These are phyloP conservation scores for Zaprionus bogoriensis DNA, from an alignment of 2,888 invertebrate species.

Conservation along the genomic window DNA sequence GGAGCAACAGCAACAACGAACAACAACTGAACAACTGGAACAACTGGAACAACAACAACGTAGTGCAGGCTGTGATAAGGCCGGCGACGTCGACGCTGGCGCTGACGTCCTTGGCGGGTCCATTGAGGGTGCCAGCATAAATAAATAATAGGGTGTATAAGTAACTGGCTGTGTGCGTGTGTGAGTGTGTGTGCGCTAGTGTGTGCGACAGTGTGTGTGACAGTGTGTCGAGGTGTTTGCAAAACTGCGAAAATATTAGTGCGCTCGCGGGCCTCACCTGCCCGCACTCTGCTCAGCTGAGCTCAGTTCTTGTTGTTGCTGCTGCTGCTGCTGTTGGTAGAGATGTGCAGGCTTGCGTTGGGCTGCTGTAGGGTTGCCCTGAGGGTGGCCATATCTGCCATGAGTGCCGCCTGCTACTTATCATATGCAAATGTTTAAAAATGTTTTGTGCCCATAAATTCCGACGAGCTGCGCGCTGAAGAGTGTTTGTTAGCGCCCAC, in stretches of 20 bases:
- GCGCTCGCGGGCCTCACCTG: slow-evolving; percentile 35
- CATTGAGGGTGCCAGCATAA: slow-evolving; percentile 60
- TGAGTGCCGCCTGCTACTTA: slow-evolving; percentile 46
- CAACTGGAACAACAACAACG: slow-evolving; percentile 27
- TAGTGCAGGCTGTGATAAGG: slow-evolving; percentile 66
- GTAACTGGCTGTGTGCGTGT: slow-evolving; percentile 19
- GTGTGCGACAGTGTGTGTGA: slow-evolving; percentile 2
- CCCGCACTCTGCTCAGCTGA: slow-evolving; percentile 1
- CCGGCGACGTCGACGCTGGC: not conserved
- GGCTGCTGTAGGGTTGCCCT: slow-evolving; percentile 11
- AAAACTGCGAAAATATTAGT: slow-evolving; percentile 56
- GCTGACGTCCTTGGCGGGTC: slow-evolving; percentile 47
- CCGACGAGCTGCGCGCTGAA: slow-evolving; percentile 33
- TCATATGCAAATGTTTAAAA: slow-evolving; percentile 64
- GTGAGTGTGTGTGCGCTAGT: not conserved
- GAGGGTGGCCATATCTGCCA: slow-evolving; percentile 8
- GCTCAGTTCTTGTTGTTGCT: slow-evolving; percentile 13
- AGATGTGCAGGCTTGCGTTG: no score
- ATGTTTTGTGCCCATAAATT: slow-evolving; percentile 57
- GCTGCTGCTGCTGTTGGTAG: not conserved
- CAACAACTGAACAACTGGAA: slow-evolving; percentile 11
- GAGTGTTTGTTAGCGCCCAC: slow-evolving; percentile 30
- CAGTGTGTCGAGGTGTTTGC: slow-evolving; percentile 43
- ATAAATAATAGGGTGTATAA: slow-evolving; percentile 57
- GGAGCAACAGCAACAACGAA: slow-evolving; percentile 25